Evolutionary conservation across 2,797 vertebrate species (phyloP).

Genomic region (Neomorphus geoffroyi): DNA sequence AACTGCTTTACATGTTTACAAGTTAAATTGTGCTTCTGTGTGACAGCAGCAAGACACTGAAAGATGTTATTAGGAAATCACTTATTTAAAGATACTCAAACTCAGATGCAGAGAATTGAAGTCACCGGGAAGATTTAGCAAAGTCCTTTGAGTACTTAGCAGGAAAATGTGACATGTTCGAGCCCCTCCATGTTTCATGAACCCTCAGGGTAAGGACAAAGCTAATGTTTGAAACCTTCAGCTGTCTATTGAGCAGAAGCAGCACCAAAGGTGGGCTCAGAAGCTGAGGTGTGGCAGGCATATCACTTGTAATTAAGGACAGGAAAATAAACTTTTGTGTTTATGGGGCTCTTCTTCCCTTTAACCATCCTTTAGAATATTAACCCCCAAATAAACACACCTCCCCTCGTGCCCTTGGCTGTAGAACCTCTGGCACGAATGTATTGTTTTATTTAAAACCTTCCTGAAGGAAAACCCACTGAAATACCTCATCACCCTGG

Average conservation of each 20-base stretch:
- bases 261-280: neutral
- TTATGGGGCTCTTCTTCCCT: constrained; percentile 23
- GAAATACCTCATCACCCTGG: neutral
- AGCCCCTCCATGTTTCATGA: neutral
- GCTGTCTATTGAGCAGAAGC: neutral
- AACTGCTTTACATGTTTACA: neutral
- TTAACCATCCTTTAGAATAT: neutral
- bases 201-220: neutral
- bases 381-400: neutral
- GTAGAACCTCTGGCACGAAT: neutral
- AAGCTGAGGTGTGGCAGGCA: neutral
- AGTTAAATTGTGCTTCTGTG: neutral
- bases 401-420: neutral
- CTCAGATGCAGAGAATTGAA: neutral
- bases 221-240: neutral
- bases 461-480: neutral
- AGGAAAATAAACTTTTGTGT: constrained; percentile 29
- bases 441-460: neutral
- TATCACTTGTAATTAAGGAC: neutral
- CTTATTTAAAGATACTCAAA: neutral
- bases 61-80: neutral
- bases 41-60: neutral
- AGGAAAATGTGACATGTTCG: neutral
- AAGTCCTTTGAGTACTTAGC: neutral
- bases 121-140: neutral